Evolutionary conservation across 2,113 vertebrate genomes (phyloP), one percentile per base, ranked within the genome.

Genomic region (Tinamus guttatus): DNA sequence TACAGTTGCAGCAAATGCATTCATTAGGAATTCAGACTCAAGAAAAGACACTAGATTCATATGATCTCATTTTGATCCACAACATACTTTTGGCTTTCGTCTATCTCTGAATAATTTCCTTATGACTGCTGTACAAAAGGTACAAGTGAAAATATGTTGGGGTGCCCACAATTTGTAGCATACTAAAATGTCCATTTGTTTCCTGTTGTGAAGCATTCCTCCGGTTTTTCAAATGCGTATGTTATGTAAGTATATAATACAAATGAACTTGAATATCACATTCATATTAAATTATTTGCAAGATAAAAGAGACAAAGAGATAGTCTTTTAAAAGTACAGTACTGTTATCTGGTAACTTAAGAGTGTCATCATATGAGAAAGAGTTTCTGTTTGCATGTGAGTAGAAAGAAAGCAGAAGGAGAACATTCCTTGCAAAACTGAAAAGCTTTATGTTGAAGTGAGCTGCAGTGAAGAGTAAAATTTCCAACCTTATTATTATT

Each of bases 21-120:
- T n/a, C 51, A 13, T 10, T 24, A 3, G 45, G 2, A 47, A 64
- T 32, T 68, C 2, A 8, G 3, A 21, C 34, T 3, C 7, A 3
- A 12, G 24, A 86, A 36, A 83, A 80, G 8, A 64, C 81, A 47
- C 2, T 5, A n/a, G 27, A 36, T 43, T 51, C 10, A 25, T 19
- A 12, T 1, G 1, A 28, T 43, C 36, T 74, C 68, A 25, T 22
- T 1, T 63, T 18, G 40, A 84, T 65, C 40, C 51, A 89, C 30
- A 52, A 25, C 27, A 22, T 38, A 38, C 8, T 49, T 71, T 24
- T 59, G 22, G 3, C 30, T 85, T 85, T 87, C 40, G 52, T 17
- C 43, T 36, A 43, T 11, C 4, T 67, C 51, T 59, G 22, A 87
- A 25, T 63, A 63, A 76, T 51, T 54, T 59, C 17, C 22, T 71